These are phyloP conservation scores for Crypturellus tataupa DNA, from an alignment of 2,797 vertebrate genomes.

Conservation along the genomic window DNA sequence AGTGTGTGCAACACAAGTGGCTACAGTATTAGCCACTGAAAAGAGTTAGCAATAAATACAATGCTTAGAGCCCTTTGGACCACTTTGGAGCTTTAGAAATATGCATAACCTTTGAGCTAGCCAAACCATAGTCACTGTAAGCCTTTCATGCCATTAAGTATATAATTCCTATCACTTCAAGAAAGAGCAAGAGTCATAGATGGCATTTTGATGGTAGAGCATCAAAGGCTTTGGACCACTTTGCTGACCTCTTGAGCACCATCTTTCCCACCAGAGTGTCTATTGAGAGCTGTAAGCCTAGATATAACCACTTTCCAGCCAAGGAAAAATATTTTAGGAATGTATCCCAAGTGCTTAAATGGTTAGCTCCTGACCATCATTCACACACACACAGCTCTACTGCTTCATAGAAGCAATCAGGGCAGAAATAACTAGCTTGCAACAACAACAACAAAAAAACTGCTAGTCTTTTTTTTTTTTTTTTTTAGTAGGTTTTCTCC, in stretches of 20 bases:
- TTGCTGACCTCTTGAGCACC: neutral
- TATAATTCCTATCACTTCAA: neutral
- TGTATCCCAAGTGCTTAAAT: neutral
- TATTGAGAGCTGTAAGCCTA: neutral
- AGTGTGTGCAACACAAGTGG: neutral
- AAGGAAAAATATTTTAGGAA: too few relatives aligned
- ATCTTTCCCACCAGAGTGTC: neutral
- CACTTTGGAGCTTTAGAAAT: neutral
- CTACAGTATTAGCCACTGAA: neutral
- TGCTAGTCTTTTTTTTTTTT: neutral
- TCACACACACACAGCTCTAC: neutral
- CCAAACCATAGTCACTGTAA: accelerated
- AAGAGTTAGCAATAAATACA: neutral
- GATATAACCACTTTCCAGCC: neutral
- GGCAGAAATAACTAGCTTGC: neutral
- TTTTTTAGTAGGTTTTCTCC: constrained; percentile 3
- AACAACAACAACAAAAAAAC: neutral
- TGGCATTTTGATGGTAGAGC: neutral
- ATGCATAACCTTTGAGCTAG: neutral
- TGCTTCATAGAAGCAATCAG: neutral
- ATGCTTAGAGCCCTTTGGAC: neutral
- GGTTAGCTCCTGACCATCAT: neutral
- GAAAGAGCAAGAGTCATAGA: neutral
- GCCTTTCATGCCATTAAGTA: neutral
- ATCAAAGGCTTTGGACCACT: neutral